These are phyloP conservation scores for Syrphus vitripennis DNA, from an alignment of 2,888 invertebrate species.

Conservation along the genomic window DNA sequence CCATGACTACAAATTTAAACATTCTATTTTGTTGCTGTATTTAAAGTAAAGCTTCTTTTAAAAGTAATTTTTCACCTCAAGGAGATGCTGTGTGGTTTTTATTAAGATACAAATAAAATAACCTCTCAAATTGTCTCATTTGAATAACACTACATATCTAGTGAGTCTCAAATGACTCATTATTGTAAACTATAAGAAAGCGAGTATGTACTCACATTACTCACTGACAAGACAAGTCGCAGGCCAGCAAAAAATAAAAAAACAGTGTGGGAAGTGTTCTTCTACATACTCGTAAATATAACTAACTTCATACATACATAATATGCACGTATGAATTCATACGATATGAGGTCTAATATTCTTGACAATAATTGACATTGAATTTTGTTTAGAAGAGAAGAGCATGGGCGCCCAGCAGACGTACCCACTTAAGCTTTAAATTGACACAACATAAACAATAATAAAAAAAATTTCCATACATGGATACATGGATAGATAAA, in stretches of 20 bases:
- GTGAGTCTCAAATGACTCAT: neutral
- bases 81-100: neutral
- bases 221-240: constrained; percentile 1
- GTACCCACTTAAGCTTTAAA: neutral
- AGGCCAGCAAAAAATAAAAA: neutral
- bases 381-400: neutral
- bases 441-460: neutral
- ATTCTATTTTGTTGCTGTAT: no score
- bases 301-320: no score
- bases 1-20: no score
- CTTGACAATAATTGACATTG: neutral
- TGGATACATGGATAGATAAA: neutral
- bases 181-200: neutral
- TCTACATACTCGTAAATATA: no score
- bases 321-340: no score
- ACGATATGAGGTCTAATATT: neutral
- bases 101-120: neutral
- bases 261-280: neutral
- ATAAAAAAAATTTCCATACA: neutral
- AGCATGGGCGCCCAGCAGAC: neutral
- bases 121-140: neutral
- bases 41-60: no score
- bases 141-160: neutral
- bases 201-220: neutral
- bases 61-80: neutral